Conservation (phyloP, 2,888 invertebrate genomes). For the Lasius fuliginosus region DNA sequence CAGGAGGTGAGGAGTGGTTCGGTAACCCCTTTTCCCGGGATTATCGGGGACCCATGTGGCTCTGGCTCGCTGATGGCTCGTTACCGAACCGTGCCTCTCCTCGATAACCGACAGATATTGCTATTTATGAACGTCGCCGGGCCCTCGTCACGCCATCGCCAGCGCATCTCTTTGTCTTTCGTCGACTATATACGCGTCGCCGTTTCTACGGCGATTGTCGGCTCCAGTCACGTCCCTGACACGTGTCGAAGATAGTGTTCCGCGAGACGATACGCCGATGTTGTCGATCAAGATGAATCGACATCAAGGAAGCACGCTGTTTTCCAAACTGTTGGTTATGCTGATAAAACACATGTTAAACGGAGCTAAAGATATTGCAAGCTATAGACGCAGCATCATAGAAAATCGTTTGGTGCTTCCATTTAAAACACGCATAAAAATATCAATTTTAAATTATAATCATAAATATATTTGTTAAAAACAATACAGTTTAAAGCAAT, state of each 20-base stretch:
- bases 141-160: slow-evolving; percentile 71
- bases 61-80: slow-evolving; percentile 84
- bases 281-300: slow-evolving; percentile 22
- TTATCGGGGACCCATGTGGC: slow-evolving; percentile 85
- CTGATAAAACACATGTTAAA: slow-evolving; percentile 16
- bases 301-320: background rate
- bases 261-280: slow-evolving; percentile 46
- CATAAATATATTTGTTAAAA: background rate
- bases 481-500: background rate
- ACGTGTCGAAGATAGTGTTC: slow-evolving; percentile 60
- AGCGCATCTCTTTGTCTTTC: slow-evolving; percentile 59
- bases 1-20: slow-evolving; percentile 43
- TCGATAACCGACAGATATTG: slow-evolving; percentile 85
- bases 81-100: slow-evolving; percentile 82
- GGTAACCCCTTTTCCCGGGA: slow-evolving; percentile 82
- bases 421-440: background rate
- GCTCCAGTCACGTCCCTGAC: slow-evolving; percentile 66
- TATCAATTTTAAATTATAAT: background rate
- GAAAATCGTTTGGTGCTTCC: background rate
- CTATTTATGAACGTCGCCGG: slow-evolving; percentile 82
- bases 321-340: slow-evolving; percentile 33
- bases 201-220: slow-evolving; percentile 46
- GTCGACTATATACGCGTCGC: slow-evolving; percentile 40
- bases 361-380: background rate
- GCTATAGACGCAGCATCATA: background rate